phyloP scores from a whole-genome alignment of 1,140 invertebrate genomes.

The Lasaia peninsularis region DNA sequence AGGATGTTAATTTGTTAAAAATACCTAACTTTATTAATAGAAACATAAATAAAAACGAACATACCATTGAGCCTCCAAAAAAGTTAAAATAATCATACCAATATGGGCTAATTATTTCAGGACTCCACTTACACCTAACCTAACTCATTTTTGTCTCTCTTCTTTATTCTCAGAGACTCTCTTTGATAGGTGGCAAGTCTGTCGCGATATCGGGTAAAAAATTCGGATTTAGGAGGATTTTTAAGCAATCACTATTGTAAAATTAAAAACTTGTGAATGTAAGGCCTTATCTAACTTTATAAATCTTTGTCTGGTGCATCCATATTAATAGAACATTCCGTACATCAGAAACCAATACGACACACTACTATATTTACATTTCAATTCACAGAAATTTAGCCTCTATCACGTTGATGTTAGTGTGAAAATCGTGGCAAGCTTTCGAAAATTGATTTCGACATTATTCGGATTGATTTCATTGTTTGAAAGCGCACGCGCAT shows the following conservation, averaged over 20 bases:
- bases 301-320: background rate
- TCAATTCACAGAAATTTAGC: background rate
- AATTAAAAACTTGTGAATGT: background rate
- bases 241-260: background rate
- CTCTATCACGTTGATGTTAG: background rate
- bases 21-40: too few species aligned
- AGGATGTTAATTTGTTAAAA: too few species aligned
- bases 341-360: conserved; percentile 5
- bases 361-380: background rate
- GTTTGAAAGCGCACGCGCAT: conserved; percentile 21
- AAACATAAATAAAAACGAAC: too few species aligned
- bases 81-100: too few species aligned
- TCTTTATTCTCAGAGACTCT: too few species aligned
- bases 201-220: too few species aligned
- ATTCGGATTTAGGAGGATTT: too few species aligned
- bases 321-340: conserved; percentile 4
- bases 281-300: background rate
- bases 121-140: too few species aligned
- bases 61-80: too few species aligned
- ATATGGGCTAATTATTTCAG: too few species aligned
- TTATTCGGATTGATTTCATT: conserved; percentile 16
- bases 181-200: too few species aligned
- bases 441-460: background rate
- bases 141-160: too few species aligned
- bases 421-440: background rate